A percentile compares a stretch with the other conserved stretches of the same genome.
phyloP scores from a whole-genome alignment of 2,888 invertebrate species.

The Nudaria mundana region DNA sequence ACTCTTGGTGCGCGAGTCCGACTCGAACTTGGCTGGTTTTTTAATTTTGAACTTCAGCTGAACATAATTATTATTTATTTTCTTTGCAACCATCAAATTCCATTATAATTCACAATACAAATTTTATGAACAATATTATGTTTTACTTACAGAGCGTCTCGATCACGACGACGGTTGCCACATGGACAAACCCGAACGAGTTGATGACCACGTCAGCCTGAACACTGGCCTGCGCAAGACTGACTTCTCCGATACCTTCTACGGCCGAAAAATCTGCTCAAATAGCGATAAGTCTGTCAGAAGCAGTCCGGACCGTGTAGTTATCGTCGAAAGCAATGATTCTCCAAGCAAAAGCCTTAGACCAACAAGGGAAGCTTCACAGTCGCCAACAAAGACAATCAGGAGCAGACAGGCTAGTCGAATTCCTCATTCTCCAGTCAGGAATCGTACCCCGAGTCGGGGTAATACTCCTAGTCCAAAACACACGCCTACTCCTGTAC shows the following conservation, averaged over 20 bases:
- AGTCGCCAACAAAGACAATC: constrained; percentile 63
- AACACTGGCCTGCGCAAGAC: constrained; percentile 87
- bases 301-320: constrained; percentile 68
- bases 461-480: constrained; percentile 74
- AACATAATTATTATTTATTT: no score
- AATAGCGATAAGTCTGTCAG: constrained; percentile 64
- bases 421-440: constrained; percentile 72
- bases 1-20: no score
- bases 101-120: background rate
- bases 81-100: no score
- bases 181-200: constrained; percentile 59
- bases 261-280: constrained; percentile 73
- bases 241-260: constrained; percentile 83
- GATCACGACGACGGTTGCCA: constrained; percentile 75
- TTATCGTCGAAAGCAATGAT: constrained; percentile 61
- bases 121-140: background rate
- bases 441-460: constrained; percentile 57
- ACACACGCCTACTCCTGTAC: constrained; percentile 53
- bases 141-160: constrained; percentile 82
- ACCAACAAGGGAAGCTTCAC: constrained; percentile 57
- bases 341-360: constrained; percentile 69
- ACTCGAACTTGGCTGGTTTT: no score
- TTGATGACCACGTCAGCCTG: constrained; percentile 83
- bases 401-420: constrained; percentile 69
- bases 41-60: no score